These are phyloP conservation scores for Bufotes viridis DNA, from an alignment of 2,797 vertebrate genomes.

Conservation along the genomic window DNA sequence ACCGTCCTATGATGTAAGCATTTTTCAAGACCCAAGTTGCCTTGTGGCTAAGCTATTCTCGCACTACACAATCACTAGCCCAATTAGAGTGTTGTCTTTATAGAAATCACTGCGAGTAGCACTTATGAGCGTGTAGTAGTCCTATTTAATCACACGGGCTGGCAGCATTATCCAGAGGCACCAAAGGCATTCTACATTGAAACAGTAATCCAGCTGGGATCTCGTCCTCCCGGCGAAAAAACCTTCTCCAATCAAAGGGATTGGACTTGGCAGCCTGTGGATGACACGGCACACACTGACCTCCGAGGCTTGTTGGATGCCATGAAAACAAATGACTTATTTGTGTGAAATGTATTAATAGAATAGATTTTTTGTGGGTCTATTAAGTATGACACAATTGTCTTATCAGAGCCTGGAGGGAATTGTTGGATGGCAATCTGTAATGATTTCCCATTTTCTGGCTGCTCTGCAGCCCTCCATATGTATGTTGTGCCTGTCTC, in stretches of 20 bases:
- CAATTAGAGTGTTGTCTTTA: conserved; percentile 21
- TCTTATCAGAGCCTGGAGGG: background rate
- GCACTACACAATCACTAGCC: conserved; percentile 15
- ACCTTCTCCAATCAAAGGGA: conserved; percentile 36
- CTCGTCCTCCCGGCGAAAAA: conserved; percentile 37
- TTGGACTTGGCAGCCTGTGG: conserved; percentile 13
- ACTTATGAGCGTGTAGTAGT: conserved; percentile 43
- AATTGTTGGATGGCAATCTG: background rate
- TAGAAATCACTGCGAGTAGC: conserved; percentile 26
- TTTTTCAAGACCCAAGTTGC: background rate
- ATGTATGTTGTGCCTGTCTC: background rate
- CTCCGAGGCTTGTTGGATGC: conserved; percentile 22
- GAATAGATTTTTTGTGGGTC: background rate
- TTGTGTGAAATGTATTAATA: conserved; percentile 45
- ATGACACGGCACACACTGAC: conserved; percentile 35
- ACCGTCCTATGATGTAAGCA: background rate
- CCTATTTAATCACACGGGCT: conserved; percentile 47
- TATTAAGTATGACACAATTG: conserved; percentile 43
- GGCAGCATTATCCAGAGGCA: conserved; percentile 17
- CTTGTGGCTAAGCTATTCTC: background rate
- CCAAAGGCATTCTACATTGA: conserved; percentile 41
- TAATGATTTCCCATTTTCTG: background rate
- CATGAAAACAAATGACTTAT: conserved; percentile 45
- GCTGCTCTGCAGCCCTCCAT: background rate
- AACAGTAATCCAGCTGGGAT: conserved; percentile 49